Evolutionary conservation across 1,140 invertebrate species (phyloP).

Genomic region (Leptonema lineaticorne): DNA sequence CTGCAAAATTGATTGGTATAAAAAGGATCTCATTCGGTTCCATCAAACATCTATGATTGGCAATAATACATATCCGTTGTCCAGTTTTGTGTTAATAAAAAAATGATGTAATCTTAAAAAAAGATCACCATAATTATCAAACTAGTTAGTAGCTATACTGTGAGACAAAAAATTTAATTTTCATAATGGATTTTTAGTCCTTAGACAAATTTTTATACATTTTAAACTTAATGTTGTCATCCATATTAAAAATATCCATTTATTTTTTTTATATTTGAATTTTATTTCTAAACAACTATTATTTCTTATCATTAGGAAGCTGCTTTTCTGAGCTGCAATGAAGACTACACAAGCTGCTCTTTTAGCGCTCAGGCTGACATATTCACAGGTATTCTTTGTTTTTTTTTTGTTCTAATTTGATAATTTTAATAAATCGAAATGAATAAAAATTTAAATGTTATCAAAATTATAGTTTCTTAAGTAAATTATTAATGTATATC

Average conservation of each 20-base stretch:
- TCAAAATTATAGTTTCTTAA: too few relatives aligned
- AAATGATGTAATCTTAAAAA: too few relatives aligned
- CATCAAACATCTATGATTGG: too few relatives aligned
- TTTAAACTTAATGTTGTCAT: neutral
- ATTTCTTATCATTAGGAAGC: slow-evolving; percentile 6
- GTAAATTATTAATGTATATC: too few relatives aligned
- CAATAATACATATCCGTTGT: too few relatives aligned
- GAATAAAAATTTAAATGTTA: too few relatives aligned
- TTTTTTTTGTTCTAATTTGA: too few relatives aligned
- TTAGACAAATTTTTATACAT: neutral
- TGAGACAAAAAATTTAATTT: neutral
- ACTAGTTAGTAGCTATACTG: neutral
- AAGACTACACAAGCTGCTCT: slow-evolving; percentile 38
- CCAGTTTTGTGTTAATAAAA: too few relatives aligned
- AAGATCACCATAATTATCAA: neutral
- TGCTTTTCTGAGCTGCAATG: slow-evolving; percentile 21
- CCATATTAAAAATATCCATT: neutral
- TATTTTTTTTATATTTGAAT: neutral
- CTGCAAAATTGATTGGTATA: too few relatives aligned
- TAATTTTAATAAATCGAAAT: too few relatives aligned
- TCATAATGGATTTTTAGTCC: neutral
- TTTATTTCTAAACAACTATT: neutral
- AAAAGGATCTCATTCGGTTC: too few relatives aligned
- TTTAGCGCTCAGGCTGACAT: slow-evolving; percentile 36
- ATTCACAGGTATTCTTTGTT: slow-evolving; percentile 40